Base-by-base conservation (phyloP, 2,888 invertebrate species). In the Ophonus ardosiacus region DNA sequence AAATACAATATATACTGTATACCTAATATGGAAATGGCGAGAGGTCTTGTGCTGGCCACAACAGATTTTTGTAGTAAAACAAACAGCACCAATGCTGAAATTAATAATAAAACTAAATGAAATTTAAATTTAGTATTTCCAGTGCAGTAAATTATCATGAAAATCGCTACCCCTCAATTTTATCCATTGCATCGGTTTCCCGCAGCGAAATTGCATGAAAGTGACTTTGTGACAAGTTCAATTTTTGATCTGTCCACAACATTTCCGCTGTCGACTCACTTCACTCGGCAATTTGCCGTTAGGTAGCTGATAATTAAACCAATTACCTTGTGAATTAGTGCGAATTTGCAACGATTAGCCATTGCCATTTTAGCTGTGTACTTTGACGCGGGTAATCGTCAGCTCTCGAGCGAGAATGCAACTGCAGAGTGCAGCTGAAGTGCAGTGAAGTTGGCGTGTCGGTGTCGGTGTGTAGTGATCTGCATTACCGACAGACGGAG, bases 301-400 rank as follows among this genome's bases (percentile, higher is more conserved):
- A 68, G 68, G 38, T 68, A 38, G 24, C 68, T 68, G 68, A 40
- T 68, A 68, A 68, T 68, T 68, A 68, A 10, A 24, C 38, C 68
- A 68, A 68, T 68, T 68, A 68, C 31, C 38, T 15, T 68, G 68
- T 59, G 59, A 68, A 68, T 63, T 63, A 63, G 63, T 24, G 24
- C 21, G 21, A 63, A 63, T 68, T 68, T 68, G 68, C 31, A 68
- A 68, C 68, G 68, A 68, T 68, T 68, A 68, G n/a, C 68, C 68
- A 8, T 24, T 68, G 68, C 68, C 68, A 38, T 68, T 68, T 68
- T 68, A 63, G 31, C 68, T 68, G 38, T 68, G 38, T 68, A 68
- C 68, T 68, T 68, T 38, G 68, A 68, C 8, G 68, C n/a, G 38
- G 68, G n/a, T 68, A 68, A 68, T 68, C 43, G 43, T 31, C 43